Percentiles rank a stretch among this genome's conserved stretches.
These are phyloP conservation scores for Albula goreensis DNA, from an alignment of 2,113 vertebrate genomes.

Conservation along the genomic window DNA sequence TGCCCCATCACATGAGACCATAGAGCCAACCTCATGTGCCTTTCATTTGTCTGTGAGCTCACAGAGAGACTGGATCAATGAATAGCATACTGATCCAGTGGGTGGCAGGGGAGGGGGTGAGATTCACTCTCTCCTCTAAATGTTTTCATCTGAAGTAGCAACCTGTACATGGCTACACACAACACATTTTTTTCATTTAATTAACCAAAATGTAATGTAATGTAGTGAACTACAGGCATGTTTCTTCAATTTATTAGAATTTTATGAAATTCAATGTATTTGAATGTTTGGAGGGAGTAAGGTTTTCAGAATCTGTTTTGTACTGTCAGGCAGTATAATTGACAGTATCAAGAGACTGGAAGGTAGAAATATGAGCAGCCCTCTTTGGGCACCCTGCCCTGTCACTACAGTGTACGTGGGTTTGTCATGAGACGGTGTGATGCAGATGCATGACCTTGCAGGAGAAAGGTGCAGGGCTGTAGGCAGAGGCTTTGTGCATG, in stretches of 20 bases:
- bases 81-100: not conserved
- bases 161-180: not conserved
- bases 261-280: not conserved
- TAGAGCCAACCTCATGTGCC: not conserved
- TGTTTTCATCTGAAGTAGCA: not conserved
- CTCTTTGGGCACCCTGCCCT: not conserved
- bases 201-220: not conserved
- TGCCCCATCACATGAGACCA: not conserved
- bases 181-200: not conserved
- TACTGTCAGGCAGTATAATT: not conserved
- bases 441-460: conserved; percentile 10
- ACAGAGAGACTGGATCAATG: conserved; percentile 3
- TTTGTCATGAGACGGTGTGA: not conserved
- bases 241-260: not conserved
- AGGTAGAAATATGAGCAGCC: not conserved
- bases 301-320: not conserved
- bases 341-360: not conserved
- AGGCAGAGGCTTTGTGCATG: not conserved
- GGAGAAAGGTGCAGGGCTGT: not conserved
- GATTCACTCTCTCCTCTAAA: not conserved
- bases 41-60: conserved; percentile 5
- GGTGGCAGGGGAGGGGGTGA: not conserved
- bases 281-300: not conserved
- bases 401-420: not conserved
- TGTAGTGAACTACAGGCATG: not conserved